Percentiles rank a stretch among this genome's conserved stretches.
Conservation (phyloP, 2,888 invertebrate genomes). For the Molorchus minor region DNA sequence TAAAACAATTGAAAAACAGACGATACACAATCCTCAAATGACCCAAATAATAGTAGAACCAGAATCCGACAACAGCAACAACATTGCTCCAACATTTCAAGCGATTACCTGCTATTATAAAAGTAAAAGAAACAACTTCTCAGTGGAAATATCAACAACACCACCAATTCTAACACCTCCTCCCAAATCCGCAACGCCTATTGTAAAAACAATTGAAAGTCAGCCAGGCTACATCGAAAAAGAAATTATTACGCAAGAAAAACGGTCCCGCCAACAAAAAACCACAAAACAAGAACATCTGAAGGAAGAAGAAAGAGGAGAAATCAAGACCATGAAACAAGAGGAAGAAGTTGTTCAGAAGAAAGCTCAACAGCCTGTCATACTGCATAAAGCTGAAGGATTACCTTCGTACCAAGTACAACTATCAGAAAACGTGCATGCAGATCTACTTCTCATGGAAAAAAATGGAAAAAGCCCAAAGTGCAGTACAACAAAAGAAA, state of each 20-base stretch:
- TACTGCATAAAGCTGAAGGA: conserved; percentile 69
- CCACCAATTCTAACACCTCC: conserved; percentile 49
- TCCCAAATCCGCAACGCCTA: conserved; percentile 40
- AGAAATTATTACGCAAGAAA: conserved; percentile 50
- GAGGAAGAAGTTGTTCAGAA: conserved; percentile 51
- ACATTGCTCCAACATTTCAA: conserved; percentile 50
- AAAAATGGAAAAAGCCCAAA: conserved; percentile 47
- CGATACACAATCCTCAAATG: conserved; percentile 39
- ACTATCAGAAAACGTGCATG: conserved; percentile 59
- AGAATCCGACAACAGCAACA: conserved; percentile 22
- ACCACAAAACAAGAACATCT: conserved; percentile 34
- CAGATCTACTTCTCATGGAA: conserved; percentile 50
- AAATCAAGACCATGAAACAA: conserved; percentile 44
- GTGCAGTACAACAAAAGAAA: conserved; percentile 40
- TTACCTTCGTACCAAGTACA: conserved; percentile 74
- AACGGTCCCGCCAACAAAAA: conserved; percentile 35
- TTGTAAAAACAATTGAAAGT: conserved; percentile 44
- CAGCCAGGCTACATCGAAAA: conserved; percentile 40
- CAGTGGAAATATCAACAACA: conserved; percentile 51
- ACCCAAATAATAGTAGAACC: conserved; percentile 31
- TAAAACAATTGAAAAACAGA: conserved; percentile 44
- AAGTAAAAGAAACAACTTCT: conserved; percentile 53
- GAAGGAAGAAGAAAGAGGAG: conserved; percentile 24
- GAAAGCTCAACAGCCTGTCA: conserved; percentile 49
- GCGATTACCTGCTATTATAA: conserved; percentile 55